Evolutionary conservation across 2,113 vertebrate species (phyloP), one percentile per base, ranked within the genome.

Genomic region (Hippolais icterina): DNA sequence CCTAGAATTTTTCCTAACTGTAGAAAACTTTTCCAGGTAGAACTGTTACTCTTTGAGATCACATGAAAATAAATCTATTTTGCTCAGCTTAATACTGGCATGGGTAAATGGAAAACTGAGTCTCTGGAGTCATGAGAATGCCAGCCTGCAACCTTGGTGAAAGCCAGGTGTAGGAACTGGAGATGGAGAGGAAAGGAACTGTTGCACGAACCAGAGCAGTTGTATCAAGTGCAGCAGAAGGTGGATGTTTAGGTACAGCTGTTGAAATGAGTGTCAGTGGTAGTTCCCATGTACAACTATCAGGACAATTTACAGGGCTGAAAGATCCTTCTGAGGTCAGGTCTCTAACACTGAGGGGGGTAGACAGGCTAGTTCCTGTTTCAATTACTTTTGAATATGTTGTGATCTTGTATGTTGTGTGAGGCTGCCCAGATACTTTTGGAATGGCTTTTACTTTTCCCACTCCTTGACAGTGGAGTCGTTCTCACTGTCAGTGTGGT

Each of bases 331-430:
- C 14, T 70, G 39, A 56, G 52, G 10, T 60, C 41, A 31, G 21
- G 4, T 69, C 12, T 71, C 17, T 49, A 31, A 37, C 19, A 25
- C 0, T 37, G 37, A 10, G 0, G 2, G 7, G 37, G 52, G 7
- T 18, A 72, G 72, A 75, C 8, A 15, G 23, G 14, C 29, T 81
- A 24, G 10, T 20, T 85, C 15, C 44, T 68, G 18, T 44, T 82
- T 59, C 37, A 50, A 1, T 68, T 84, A 25, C 28, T 75, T 17
- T 68, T 69, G 19, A n/a, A 13, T 44, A 20, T 2, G 4, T 60
- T 88, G 12, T 56, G 47, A 14, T 79, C 21, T 63, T 4, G 0
- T 52, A 2, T 49, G 17, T 83, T 83, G 6, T 52, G 11, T 50
- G 31, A 69, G 54, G 28, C 53, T 88, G 31, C 29, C 10, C 10